These are phyloP conservation scores for Passer domesticus DNA, from an alignment of 2,113 vertebrate species.

Conservation along the genomic window DNA sequence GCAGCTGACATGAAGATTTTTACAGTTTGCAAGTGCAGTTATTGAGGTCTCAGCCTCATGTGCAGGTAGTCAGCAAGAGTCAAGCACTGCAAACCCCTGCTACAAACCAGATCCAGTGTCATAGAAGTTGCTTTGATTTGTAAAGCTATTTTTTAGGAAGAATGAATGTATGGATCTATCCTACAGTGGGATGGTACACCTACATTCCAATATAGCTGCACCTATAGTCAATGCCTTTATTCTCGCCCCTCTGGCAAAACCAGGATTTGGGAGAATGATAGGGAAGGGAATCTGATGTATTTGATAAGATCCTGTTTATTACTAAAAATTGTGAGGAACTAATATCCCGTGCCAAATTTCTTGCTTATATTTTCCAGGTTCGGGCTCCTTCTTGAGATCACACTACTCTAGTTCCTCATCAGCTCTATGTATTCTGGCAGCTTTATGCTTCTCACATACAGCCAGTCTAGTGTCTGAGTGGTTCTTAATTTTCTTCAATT, in stretches of 20 bases:
- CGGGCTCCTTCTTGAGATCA: neutral
- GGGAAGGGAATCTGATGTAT: neutral
- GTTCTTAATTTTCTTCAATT: neutral
- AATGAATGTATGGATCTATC: neutral
- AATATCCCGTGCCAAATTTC: neutral
- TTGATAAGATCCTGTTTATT: neutral
- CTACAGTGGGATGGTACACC: too few relatives aligned
- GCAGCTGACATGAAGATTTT: neutral
- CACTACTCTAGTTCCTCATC: neutral
- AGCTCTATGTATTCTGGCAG: neutral
- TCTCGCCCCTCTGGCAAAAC: neutral
- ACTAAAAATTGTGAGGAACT: neutral
- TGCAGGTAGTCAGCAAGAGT: neutral
- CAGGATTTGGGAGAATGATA: neutral
- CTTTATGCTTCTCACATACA: neutral
- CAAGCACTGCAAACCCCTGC: neutral
- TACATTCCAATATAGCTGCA: neutral
- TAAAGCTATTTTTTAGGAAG: neutral
- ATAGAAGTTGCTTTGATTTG: neutral
- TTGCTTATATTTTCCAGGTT: neutral
- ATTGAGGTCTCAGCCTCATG: accelerated
- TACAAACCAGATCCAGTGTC: neutral
- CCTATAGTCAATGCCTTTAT: neutral
- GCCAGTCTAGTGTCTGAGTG: neutral
- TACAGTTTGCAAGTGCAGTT: neutral